Percentiles rank a stretch among this genome's conserved stretches.
Evolutionary conservation across 1,140 invertebrate species (phyloP).

Genomic region (Pseudomyrmex concolor): DNA sequence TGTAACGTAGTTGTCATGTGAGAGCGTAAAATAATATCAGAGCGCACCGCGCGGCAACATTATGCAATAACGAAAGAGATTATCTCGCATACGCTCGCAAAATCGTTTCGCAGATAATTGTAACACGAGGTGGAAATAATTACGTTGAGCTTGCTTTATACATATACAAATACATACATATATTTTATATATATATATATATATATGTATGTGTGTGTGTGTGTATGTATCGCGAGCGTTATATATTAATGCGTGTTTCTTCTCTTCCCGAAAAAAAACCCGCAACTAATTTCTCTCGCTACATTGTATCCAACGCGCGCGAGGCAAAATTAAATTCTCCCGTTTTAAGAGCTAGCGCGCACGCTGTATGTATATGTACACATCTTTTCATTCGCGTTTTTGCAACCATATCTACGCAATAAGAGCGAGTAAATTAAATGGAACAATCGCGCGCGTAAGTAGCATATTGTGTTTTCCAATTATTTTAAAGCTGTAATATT

Average conservation of each 20-base stretch:
- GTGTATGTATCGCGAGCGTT: background rate
- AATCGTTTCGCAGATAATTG: slow-evolving; percentile 44
- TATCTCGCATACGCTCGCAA: slow-evolving; percentile 30
- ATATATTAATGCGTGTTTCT: slow-evolving; percentile 44
- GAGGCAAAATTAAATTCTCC: slow-evolving; percentile 54
- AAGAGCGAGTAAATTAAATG: slow-evolving; percentile 51
- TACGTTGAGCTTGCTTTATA: slow-evolving; percentile 17
- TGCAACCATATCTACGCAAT: slow-evolving; percentile 8
- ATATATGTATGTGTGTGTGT: no score
- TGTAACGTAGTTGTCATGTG: background rate
- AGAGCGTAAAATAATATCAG: slow-evolving; percentile 33
- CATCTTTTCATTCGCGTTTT: slow-evolving; percentile 37
- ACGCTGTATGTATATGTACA: slow-evolving; percentile 11
- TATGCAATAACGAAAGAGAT: slow-evolving; percentile 38
- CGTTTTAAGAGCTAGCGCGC: slow-evolving; percentile 35
- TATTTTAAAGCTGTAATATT: background rate
- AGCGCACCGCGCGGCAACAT: slow-evolving; percentile 9
- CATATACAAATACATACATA: no score
- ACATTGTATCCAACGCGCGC: slow-evolving; percentile 37
- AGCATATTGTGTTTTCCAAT: background rate
- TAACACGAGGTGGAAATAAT: slow-evolving; percentile 53
- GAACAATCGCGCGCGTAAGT: slow-evolving; percentile 33
- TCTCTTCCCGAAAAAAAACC: background rate
- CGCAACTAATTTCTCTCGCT: slow-evolving; percentile 51
- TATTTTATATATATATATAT: no score